These are phyloP conservation scores for Thamnaconus septentrionalis DNA, from an alignment of 2,113 vertebrate species.

Conservation along the genomic window DNA sequence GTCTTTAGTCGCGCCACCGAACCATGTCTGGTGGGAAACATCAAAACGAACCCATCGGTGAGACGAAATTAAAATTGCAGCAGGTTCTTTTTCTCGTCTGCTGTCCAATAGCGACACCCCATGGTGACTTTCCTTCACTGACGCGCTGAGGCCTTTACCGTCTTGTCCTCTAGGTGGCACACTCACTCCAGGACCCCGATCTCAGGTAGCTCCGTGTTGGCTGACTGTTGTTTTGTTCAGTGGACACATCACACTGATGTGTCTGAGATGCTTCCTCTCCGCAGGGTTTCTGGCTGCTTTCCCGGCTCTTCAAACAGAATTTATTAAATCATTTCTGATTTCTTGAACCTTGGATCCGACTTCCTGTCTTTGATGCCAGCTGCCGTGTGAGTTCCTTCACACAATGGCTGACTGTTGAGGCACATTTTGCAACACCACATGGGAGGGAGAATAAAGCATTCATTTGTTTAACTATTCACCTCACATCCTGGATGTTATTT, in stretches of 20 bases:
- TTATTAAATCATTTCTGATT: conserved; percentile 11
- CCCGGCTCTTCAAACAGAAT: conserved; percentile 37
- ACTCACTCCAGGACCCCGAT: conserved; percentile 51
- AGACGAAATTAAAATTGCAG: no score
- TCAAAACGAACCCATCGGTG: no score
- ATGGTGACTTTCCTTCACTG: conserved; percentile 42
- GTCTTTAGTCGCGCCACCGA: not conserved
- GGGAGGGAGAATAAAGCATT: not conserved
- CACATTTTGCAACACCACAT: not conserved
- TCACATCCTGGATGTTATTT: not conserved
- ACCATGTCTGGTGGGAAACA: no score
- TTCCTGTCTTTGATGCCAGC: conserved; percentile 52
- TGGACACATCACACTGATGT: conserved; percentile 14
- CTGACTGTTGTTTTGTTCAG: conserved; percentile 11
- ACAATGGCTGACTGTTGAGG: not conserved
- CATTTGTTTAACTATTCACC: not conserved
- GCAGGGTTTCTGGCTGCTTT: conserved; percentile 20
- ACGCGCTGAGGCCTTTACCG: not conserved
- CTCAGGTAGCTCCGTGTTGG: conserved; percentile 11
- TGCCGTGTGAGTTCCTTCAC: conserved; percentile 6
- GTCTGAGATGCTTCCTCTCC: conserved; percentile 42
- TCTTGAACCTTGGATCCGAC: conserved; percentile 8
- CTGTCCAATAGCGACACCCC: conserved; percentile 53
- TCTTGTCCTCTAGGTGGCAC: conserved; percentile 59
- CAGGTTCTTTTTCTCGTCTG: not conserved